Base-by-base conservation (phyloP, 1,140 invertebrate genomes). In the Drosophila tropicalis region DNA sequence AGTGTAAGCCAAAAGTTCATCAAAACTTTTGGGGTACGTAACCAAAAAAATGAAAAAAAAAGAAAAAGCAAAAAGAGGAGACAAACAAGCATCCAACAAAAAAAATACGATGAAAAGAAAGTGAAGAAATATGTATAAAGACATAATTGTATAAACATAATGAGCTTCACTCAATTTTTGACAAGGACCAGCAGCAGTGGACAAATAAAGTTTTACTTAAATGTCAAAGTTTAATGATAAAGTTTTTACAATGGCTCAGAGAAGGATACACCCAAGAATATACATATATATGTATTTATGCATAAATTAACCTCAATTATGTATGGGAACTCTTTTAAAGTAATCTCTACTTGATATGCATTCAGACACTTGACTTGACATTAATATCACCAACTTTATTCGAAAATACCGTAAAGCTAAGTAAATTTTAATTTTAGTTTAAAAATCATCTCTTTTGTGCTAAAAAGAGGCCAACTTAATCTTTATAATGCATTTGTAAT, bases 1-100 rank as follows among this genome's bases (percentile, higher is more conserved):
- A 77, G 74, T 71, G 75, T 77, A 70, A 65, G 75, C 67, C 73
- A 71, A 76, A 76, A 76, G 73, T 76, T 76, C 60, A 76, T 76
- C 70, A 64, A 76, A 76, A 44, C 70, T 76, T 76, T 70, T 63
- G 55, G 67, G 60, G 41, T 54, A 39, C 10, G 40, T 51, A 41
- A 36, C 34, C 1, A 0, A 12, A 19, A 60, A 32, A 47, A n/a
- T 4, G 22, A 12, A 0, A 12, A 19, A 60, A 32, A 47, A n/a
- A 7, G 22, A 36, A 17, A 41, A 47, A 55, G 3, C 22, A 62
- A 51, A 19, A 19, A 15, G 9, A 68, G 5, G 25, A 29, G 25
- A 29, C 25, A 44, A 44, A n/a, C 6, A 47, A 47, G 15, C 7
- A 17, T 10, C 6, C 15, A 51, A 19, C 7, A 51, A 51, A 19